Conservation (phyloP, 2,797 vertebrate genomes). For the Gadopsis marmoratus region DNA sequence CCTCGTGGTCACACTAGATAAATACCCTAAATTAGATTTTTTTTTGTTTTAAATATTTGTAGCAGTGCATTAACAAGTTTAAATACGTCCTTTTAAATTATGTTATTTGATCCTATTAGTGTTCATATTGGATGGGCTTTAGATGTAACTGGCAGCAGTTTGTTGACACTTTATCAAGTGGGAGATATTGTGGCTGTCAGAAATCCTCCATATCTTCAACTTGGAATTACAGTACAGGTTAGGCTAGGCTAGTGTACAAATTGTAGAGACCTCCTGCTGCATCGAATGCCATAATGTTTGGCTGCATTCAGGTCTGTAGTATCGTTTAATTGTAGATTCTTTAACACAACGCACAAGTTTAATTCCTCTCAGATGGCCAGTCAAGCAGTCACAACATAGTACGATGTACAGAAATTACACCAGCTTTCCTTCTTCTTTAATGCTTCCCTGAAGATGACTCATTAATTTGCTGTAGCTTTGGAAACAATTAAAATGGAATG, state of each 20-base stretch:
- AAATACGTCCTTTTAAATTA: not conserved
- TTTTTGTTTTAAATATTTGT: not conserved
- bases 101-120: not conserved
- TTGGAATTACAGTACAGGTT: too few relatives aligned
- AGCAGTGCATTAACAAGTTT: not conserved
- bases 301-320: constrained; percentile 5
- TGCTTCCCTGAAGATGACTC: constrained; percentile 50
- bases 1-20: not conserved
- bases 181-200: not conserved
- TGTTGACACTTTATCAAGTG: not conserved
- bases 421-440: constrained; percentile 34
- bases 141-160: not conserved
- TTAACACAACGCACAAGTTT: constrained; percentile 14
- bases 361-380: constrained; percentile 34
- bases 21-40: not conserved
- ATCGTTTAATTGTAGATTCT: constrained; percentile 12
- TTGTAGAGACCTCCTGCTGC: not conserved
- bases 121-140: not conserved
- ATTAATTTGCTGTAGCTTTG: constrained; percentile 61
- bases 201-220: not conserved
- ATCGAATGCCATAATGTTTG: not conserved
- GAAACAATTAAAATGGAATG: constrained; percentile 62
- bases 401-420: constrained; percentile 40
- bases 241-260: not conserved
- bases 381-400: constrained; percentile 25